These are phyloP conservation scores for Ernsta delagoae DNA, from an alignment of 2,888 invertebrate species.

Conservation along the genomic window DNA sequence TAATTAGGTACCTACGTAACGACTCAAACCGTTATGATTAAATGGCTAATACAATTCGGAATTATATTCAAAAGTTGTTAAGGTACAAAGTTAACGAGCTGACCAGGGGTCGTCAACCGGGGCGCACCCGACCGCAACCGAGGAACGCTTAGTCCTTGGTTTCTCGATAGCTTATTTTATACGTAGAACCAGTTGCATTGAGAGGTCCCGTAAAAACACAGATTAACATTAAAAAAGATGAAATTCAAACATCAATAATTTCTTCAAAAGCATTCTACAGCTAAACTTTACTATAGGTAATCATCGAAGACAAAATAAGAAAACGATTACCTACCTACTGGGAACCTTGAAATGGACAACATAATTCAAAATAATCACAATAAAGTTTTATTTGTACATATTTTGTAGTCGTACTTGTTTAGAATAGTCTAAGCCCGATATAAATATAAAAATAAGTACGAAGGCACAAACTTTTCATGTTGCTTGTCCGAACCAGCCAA, in stretches of 20 bases:
- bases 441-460: background rate
- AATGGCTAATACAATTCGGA: too few species aligned
- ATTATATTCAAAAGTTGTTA: too few species aligned
- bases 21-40: too few species aligned
- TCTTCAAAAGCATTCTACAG: background rate
- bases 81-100: background rate
- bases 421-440: too few species aligned
- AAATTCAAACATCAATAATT: background rate
- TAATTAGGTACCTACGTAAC: too few species aligned
- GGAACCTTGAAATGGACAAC: too few species aligned
- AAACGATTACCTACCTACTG: too few species aligned
- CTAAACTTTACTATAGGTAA: too few species aligned
- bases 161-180: conserved; percentile 36
- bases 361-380: too few species aligned
- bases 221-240: background rate
- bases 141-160: conserved; percentile 62
- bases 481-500: background rate
- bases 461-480: background rate
- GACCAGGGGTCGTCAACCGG: conserved; percentile 64
- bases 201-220: background rate
- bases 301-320: too few species aligned
- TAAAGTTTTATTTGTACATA: too few species aligned
- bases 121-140: conserved; percentile 65
- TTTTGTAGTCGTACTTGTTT: too few species aligned
- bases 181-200: background rate